Evolutionary conservation across 2,797 vertebrate genomes (phyloP).

Genomic region (Chaetophractus vellerosus): DNA sequence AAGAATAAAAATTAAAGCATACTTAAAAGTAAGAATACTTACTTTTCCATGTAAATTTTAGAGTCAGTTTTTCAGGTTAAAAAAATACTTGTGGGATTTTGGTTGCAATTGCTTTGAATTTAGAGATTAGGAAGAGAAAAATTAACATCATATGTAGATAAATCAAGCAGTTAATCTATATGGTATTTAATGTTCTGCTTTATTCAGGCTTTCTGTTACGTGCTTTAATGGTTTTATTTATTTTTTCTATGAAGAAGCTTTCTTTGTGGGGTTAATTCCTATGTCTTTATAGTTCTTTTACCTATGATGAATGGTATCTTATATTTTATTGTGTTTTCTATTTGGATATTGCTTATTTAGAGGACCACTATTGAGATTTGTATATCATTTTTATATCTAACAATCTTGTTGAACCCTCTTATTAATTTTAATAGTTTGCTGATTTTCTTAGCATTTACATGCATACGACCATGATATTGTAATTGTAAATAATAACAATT

Average conservation of each 20-base stretch:
- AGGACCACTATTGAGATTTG: not conserved
- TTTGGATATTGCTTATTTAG: not conserved
- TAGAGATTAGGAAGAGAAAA: constrained; percentile 23
- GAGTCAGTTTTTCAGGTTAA: not conserved
- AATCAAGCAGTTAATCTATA: not conserved
- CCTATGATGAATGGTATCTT: not conserved
- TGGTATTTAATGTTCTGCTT: not conserved
- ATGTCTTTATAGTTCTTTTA: not conserved
- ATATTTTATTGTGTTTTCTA: constrained; percentile 18
- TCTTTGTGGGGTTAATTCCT: not conserved
- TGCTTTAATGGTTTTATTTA: not conserved
- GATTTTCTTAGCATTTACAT: constrained; percentile 4
- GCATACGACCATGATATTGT: not conserved
- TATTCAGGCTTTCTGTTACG: not conserved
- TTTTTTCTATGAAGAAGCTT: constrained; percentile 26
- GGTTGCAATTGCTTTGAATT: not conserved
- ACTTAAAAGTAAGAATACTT: constrained; percentile 7
- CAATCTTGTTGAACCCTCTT: not conserved
- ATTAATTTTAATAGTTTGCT: not conserved
- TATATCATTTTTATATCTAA: not conserved
- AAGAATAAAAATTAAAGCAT: too few species aligned
- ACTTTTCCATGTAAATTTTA: not conserved
- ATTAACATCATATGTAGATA: not conserved
- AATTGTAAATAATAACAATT: not conserved
- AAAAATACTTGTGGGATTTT: constrained; percentile 19